Evolutionary conservation across 2,113 vertebrate genomes (phyloP), one percentile per base, ranked within the genome.

Genomic region (Larimichthys polyactis): DNA sequence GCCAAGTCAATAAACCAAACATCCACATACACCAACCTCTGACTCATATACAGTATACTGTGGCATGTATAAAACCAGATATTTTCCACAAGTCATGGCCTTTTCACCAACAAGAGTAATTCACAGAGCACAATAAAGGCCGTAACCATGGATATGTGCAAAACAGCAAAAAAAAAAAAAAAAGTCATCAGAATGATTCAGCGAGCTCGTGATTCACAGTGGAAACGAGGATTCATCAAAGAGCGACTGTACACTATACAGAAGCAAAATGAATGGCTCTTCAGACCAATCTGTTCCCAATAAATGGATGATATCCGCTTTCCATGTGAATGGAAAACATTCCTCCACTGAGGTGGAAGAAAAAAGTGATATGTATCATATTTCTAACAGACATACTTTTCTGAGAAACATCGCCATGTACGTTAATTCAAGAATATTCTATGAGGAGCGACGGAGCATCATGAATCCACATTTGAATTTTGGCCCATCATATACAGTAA

Each of bases 121-220:
- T 91, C 88, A 79, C 72, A 88, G 46, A 71, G 78, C 40, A 71
- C 59, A 84, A 55, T 69, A 59, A 75, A 64, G 73, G 72, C 52
- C 16, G 85, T 89, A 86, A 85, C 90, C 89, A 90, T 89, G 89
- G 90, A 79, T 77, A 83, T 86, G 89, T 92, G 90, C 90, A 94
- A 92, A 93, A 90, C 71, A 90, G 90, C 83, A 70, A 74, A 75
- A 58, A 4, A 40, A 40, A 36, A 36, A 40, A 40, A 40, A 85
- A 55, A 71, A 51, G 68, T 64, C 27, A 77, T 65, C 43, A 4
- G 65, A 59, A 55, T 86, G 82, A 90, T 77, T 89, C 82, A 84
- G 69, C 29, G n/a, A 84, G 87, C 74, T 81, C 2, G 63, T 87
- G 84, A 82, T 89, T 94, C 92, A 94, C 89, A 84, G 84, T 91